Evolutionary conservation across 2,113 vertebrate genomes (phyloP), one percentile per base, ranked within the genome.

Genomic region (Zosterops lateralis): DNA sequence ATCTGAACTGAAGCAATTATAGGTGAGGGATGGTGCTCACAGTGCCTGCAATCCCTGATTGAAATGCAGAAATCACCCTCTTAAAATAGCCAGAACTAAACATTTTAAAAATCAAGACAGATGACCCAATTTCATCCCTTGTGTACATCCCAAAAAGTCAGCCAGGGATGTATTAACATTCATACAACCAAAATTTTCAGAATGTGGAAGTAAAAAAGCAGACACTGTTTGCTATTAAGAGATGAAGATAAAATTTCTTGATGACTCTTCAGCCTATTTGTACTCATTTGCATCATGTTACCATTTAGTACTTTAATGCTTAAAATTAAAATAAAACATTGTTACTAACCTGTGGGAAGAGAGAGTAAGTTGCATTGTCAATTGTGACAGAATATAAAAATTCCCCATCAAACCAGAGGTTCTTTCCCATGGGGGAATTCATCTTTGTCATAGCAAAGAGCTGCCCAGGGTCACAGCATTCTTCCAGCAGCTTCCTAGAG

Each of bases 391-490:
- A 99, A 96, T 99, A 98, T 64, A 99, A 98, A 84, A 99, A 97
- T 92, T 99, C 99, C 19, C 99, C 99, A 0, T 99, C 99, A 34
- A 99, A 99, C 99, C 99, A 99, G 97, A 99, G 96, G 72, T 98
- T 98, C 87, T 99, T 99, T 67, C 99, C 99, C 95, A 99, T 95
- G 0, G 98, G 99, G 3, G 99, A 98, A 93, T 99, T 99, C 89
- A 96, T 95, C 96, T 99, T 99, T 34, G 99, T 99, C 95, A 99
- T 98, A 0, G 98, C 98, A 93, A 99, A 99, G 96, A 98, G 98
- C 87, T 95, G 98, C 76, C 92, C 95, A 0, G 99, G 99, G 65
- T 99, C 96, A 17, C 99, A 99, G 97, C 99, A 99, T 38, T 99
- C 98, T 53, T 98, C 97, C 95, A 99, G 96, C 88, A 99, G 92